Evolutionary conservation across 1,140 invertebrate species (phyloP), one percentile per base, ranked within the genome.

Genomic region (Heterodera carotae): DNA sequence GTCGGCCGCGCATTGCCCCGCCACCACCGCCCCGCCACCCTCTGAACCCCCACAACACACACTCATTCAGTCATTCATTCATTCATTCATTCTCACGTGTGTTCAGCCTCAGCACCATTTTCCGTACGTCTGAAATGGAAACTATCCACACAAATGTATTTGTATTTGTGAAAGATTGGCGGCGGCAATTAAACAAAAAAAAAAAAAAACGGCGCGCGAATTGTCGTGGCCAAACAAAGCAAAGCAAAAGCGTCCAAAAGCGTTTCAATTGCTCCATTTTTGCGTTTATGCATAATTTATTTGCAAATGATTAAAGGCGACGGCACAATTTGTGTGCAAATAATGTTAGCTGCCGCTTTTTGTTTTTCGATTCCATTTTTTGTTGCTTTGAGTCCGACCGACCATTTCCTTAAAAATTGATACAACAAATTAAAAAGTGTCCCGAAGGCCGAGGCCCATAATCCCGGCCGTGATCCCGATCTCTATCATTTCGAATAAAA

Each of bases 1-100:
- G 48, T 10, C n/a, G 25, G 33, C 62, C n/a, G 25, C 43, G 43
- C 71, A 74, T 74, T 64, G 10, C 34, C 22, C 62, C 33, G n/a
- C 56, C 18, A n/a, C n/a, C n/a, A n/a, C n/a, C 39, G 15, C 69
- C 31, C 33, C 22, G 31, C 18, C 27, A 34, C 27, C 67, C 36
- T 34, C 27, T 69, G 36, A 43, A 69, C 67, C 36, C 27, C 67
- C n/a, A 10, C 48, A 12, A 7, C 15, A 7, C 27, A 2, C 8
- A 15, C 18, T 22, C 7, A 15, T 22, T 22, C 15, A 22, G 4
- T 22, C 48, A 53, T 53, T 53, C 48, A 53, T 53, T 53, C 48
- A 15, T 22, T 53, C 48, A 15, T 22, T 53, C 48, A 53, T 53
- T 53, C 18, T 53, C 48, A 53, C 48, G 48, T 53, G 48, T 53